Evolutionary conservation across 2,797 vertebrate genomes (phyloP).

Genomic region (Mastacembelus armatus): DNA sequence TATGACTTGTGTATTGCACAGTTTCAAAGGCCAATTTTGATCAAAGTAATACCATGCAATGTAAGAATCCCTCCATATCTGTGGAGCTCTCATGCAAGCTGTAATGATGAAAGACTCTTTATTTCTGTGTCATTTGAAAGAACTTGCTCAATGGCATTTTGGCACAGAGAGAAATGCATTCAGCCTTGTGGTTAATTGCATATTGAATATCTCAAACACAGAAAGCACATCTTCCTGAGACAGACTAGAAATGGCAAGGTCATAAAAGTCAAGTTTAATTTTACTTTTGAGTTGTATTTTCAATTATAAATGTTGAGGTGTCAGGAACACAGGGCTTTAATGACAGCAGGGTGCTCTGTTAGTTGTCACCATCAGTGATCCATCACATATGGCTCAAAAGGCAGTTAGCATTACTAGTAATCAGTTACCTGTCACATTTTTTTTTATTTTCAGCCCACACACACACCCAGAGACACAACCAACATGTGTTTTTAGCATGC

Average conservation of each 20-base stretch:
- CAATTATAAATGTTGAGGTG: neutral
- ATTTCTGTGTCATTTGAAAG: constrained; percentile 57
- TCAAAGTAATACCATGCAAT: constrained; percentile 69
- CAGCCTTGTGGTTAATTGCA: constrained; percentile 33
- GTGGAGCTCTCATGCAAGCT: constrained; percentile 44
- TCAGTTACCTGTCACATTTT: no score
- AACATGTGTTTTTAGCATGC: no score
- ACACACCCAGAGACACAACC: no score
- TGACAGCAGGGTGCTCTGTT: neutral
- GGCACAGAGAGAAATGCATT: constrained; percentile 37
- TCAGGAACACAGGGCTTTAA: neutral
- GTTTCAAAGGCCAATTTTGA: constrained; percentile 72
- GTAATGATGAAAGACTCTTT: constrained; percentile 65
- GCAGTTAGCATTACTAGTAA: no score
- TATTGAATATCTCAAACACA: constrained; percentile 27
- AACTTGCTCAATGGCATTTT: constrained; percentile 34
- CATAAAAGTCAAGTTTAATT: neutral
- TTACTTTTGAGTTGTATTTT: neutral
- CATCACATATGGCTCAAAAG: no score
- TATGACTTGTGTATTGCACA: constrained; percentile 51
- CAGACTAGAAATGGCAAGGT: neutral
- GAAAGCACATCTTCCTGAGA: constrained; percentile 1
- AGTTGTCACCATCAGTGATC: no score
- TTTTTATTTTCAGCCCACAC: no score
- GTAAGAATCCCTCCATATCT: constrained; percentile 38